Conservation (phyloP, 2,797 vertebrate species). For the Sebastes iracundus region DNA sequence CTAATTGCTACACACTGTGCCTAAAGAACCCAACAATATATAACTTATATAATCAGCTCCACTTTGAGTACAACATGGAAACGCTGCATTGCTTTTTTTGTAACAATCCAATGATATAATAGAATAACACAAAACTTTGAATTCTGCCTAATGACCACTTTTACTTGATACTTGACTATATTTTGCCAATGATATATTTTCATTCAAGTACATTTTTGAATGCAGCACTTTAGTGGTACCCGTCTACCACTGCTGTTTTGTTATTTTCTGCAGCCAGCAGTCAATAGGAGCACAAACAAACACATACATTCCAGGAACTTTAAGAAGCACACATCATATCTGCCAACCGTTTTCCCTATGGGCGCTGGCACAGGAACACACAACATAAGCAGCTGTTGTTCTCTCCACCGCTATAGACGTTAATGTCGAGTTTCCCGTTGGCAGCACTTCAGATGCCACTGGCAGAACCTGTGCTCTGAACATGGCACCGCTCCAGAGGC, state of each 20-base stretch:
- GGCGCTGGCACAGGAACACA: constrained; percentile 52
- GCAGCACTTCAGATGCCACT: constrained; percentile 62
- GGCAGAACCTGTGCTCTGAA: constrained; percentile 43
- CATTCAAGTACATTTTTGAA: neutral
- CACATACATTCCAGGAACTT: constrained; percentile 27
- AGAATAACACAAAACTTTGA: neutral
- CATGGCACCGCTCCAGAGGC: constrained; percentile 57
- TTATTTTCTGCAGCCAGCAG: neutral
- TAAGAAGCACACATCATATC: constrained; percentile 34
- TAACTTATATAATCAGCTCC: neutral
- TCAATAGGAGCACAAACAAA: neutral
- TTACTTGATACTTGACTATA: neutral
- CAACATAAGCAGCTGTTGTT: constrained; percentile 67
- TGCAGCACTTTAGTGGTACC: neutral
- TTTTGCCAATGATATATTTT: neutral
- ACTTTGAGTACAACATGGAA: neutral
- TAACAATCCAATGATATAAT: neutral
- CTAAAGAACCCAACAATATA: neutral
- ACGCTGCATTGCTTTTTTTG: neutral
- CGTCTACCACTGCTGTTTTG: neutral
- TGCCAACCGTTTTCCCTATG: constrained; percentile 33
- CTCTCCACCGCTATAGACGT: constrained; percentile 39
- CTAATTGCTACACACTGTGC: no score
- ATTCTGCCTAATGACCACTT: neutral
- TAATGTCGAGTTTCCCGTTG: constrained; percentile 60